Percentiles rank a stretch among this genome's conserved stretches.
phyloP scores from a whole-genome alignment of 1,140 invertebrate genomes.

The Bombus impatiens region DNA sequence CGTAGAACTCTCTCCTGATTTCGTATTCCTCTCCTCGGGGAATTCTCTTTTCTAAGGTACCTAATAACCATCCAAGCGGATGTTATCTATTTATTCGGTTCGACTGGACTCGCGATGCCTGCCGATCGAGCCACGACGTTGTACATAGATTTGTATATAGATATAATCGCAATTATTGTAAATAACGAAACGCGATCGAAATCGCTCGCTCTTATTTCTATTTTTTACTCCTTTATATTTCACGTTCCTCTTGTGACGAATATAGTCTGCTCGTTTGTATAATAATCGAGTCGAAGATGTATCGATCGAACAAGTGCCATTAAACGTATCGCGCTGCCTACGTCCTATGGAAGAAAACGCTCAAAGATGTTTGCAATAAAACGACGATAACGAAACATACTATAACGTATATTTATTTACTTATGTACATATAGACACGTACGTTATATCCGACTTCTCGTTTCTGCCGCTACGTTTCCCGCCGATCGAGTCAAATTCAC shows the following conservation, averaged over 20 bases:
- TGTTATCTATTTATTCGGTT: slow-evolving; percentile 66
- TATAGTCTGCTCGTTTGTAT: background rate
- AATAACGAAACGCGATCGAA: slow-evolving; percentile 27
- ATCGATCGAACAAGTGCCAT: slow-evolving; percentile 62
- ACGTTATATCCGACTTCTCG: too few relatives aligned
- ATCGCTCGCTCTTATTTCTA: background rate
- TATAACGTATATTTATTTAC: too few relatives aligned
- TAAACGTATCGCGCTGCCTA: slow-evolving; percentile 21
- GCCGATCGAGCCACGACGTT: background rate
- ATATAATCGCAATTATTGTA: slow-evolving; percentile 49
- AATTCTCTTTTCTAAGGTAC: slow-evolving; percentile 30
- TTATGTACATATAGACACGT: too few relatives aligned
- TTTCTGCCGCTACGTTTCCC: too few relatives aligned
- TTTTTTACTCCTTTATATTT: background rate
- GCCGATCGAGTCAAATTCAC: too few relatives aligned
- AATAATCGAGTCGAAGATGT: background rate
- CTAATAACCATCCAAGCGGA: slow-evolving; percentile 54
- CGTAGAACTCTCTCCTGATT: background rate
- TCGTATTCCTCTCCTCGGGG: background rate
- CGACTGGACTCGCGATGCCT: slow-evolving; percentile 26
- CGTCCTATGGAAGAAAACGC: slow-evolving; percentile 15
- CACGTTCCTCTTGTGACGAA: background rate
- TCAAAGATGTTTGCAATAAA: slow-evolving; percentile 75
- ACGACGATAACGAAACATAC: background rate
- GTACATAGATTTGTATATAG: slow-evolving; percentile 65